A percentile compares a stretch with the other conserved stretches of the same genome.
Conservation (phyloP, 2,888 invertebrate genomes). For the Clunio marinus region DNA sequence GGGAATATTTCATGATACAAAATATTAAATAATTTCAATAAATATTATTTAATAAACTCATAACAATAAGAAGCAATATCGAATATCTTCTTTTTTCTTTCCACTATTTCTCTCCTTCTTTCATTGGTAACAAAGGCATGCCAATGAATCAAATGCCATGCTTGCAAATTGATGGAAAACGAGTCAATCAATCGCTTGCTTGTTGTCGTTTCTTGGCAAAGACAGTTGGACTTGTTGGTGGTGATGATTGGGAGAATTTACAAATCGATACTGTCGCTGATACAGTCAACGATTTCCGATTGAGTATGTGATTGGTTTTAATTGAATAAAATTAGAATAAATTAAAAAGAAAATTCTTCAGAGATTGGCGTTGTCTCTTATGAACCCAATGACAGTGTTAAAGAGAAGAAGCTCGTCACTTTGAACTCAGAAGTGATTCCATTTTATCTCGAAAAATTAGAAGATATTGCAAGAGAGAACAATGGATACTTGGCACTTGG, state of each 20-base stretch:
- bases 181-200: slow-evolving; percentile 58
- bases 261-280: slow-evolving; percentile 62
- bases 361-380: slow-evolving; percentile 56
- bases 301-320: slow-evolving; percentile 51
- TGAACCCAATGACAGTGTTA: slow-evolving; percentile 56
- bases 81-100: neutral
- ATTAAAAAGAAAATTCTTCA: slow-evolving; percentile 42
- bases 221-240: slow-evolving; percentile 56
- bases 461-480: slow-evolving; percentile 58
- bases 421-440: slow-evolving; percentile 57
- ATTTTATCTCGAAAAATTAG: slow-evolving; percentile 58
- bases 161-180: slow-evolving; percentile 59
- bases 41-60: too few species aligned
- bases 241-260: slow-evolving; percentile 59
- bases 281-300: slow-evolving; percentile 60
- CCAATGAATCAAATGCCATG: slow-evolving; percentile 64
- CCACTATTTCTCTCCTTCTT: neutral
- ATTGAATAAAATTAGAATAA: neutral
- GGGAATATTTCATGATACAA: slow-evolving; percentile 18
- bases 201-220: slow-evolving; percentile 61
- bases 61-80: neutral
- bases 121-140: slow-evolving; percentile 55
- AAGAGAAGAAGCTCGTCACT: slow-evolving; percentile 54
- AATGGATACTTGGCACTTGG: slow-evolving; percentile 57
- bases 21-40: neutral